Conservation (phyloP, 2,888 invertebrate genomes). For the Drosophila paramelanica region DNA sequence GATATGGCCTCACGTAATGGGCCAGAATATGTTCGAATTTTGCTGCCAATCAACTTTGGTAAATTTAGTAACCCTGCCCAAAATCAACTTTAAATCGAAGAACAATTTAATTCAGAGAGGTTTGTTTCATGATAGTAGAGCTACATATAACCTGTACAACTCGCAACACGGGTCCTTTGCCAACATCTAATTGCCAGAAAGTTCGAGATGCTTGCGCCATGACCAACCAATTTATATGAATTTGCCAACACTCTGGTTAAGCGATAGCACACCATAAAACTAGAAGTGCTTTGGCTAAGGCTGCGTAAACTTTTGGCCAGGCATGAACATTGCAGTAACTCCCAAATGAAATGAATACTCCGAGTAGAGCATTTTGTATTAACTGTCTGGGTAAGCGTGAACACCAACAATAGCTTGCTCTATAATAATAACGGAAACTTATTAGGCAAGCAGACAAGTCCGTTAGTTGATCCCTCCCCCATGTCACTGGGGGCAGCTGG, state of each 20-base stretch:
- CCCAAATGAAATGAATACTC: constrained; percentile 66
- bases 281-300: constrained; percentile 54
- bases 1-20: constrained; percentile 17
- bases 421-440: constrained; percentile 75
- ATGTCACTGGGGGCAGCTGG: constrained; percentile 35
- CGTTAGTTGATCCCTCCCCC: constrained; percentile 12
- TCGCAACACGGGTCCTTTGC: constrained; percentile 11
- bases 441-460: constrained; percentile 58
- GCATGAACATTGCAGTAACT: constrained; percentile 51
- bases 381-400: constrained; percentile 62
- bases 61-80: background rate
- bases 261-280: constrained; percentile 55
- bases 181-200: constrained; percentile 51
- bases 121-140: constrained; percentile 12
- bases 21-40: constrained; percentile 15
- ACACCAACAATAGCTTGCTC: constrained; percentile 48
- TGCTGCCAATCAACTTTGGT: constrained; percentile 1
- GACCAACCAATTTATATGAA: constrained; percentile 65
- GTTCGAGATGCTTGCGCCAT: constrained; percentile 36
- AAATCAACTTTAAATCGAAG: constrained; percentile 22
- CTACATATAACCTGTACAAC: background rate
- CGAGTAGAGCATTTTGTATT: constrained; percentile 56
- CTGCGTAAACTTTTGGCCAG: constrained; percentile 45
- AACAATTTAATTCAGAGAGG: constrained; percentile 20
- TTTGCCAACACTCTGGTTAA: constrained; percentile 51